Conservation (phyloP, 2,113 vertebrate species). For the Suncus etruscus region DNA sequence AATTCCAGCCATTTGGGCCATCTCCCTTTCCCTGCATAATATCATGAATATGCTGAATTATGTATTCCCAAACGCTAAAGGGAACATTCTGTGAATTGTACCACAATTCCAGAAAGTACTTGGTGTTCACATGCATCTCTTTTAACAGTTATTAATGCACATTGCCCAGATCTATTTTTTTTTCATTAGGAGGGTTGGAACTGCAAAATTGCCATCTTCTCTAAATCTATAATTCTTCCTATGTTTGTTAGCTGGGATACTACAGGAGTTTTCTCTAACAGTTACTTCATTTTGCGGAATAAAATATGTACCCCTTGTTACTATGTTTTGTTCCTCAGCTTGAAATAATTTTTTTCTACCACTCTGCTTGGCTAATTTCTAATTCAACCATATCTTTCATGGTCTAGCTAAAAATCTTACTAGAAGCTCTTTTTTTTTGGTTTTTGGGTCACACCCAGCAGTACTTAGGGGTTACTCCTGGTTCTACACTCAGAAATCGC, state of each 20-base stretch:
- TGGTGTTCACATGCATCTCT: neutral
- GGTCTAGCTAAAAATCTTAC: neutral
- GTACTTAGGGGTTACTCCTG: too few relatives aligned
- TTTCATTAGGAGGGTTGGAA: neutral
- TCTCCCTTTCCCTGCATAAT: too few relatives aligned
- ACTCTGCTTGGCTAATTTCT: neutral
- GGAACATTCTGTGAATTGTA: too few relatives aligned
- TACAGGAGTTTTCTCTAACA: neutral
- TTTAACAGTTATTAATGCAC: neutral
- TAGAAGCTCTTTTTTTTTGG: too few relatives aligned
- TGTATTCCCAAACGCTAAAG: neutral
- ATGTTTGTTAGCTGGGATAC: neutral
- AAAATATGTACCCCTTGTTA: neutral
- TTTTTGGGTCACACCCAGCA: too few relatives aligned
- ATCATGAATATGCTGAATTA: too few relatives aligned
- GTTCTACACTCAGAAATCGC: too few relatives aligned
- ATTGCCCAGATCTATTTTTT: neutral
- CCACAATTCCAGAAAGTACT: neutral
- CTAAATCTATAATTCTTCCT: neutral
- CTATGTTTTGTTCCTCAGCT: neutral
- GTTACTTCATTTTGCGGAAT: neutral
- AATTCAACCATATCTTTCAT: neutral
- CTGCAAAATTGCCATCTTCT: neutral
- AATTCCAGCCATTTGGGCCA: too few relatives aligned
- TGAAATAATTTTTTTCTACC: neutral